Evolutionary conservation across 2,797 vertebrate species (phyloP).

Genomic region (Acomys russatus): DNA sequence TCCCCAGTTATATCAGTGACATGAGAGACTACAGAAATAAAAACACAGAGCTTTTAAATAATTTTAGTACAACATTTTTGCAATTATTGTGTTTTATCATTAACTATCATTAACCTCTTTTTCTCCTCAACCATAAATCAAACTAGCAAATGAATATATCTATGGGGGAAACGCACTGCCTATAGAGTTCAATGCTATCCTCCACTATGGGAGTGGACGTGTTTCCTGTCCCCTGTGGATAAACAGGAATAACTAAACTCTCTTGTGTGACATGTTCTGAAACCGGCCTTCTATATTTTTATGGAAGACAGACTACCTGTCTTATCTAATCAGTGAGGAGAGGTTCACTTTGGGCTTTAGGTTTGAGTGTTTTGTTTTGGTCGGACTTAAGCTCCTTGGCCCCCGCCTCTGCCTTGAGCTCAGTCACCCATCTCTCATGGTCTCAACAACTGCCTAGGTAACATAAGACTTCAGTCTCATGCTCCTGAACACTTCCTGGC

Average conservation of each 20-base stretch:
- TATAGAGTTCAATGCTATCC: not conserved
- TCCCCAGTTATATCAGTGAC: not conserved
- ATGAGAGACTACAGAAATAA: not conserved
- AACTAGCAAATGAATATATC: not conserved
- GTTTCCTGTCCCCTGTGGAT: not conserved
- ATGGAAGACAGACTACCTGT: not conserved
- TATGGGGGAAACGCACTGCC: not conserved
- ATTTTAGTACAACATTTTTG: not conserved
- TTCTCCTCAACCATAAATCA: not conserved
- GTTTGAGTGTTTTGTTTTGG: not conserved
- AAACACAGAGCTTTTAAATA: not conserved
- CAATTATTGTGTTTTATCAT: not conserved
- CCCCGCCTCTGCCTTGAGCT: not conserved
- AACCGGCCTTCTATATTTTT: not conserved
- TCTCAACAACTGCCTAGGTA: not conserved
- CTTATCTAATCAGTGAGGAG: not conserved
- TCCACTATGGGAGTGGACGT: not conserved
- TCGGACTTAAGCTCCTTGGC: not conserved
- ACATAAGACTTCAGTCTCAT: not conserved
- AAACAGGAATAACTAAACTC: not conserved
- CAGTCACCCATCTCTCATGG: not conserved
- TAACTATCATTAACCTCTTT: not conserved
- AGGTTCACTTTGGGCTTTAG: not conserved
- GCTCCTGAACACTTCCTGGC: not conserved
- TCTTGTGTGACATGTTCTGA: not conserved